A percentile compares a stretch with the other conserved stretches of the same genome.
Conservation (phyloP, 2,113 vertebrate species). For the Melanostigma gelatinosum region DNA sequence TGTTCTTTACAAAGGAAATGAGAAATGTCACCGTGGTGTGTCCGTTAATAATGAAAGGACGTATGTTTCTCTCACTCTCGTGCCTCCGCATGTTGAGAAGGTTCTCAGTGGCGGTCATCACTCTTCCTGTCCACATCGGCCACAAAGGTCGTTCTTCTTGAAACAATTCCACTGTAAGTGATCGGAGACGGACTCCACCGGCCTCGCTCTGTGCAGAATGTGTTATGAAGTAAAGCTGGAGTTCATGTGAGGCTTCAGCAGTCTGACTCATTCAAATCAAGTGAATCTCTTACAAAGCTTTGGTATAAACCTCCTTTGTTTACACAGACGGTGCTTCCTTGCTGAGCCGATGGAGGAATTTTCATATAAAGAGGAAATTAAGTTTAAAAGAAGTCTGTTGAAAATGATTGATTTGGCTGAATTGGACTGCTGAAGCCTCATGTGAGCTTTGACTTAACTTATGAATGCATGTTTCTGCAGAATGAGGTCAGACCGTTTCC, state of each 20-base stretch:
- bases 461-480: background rate
- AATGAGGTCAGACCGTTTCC: background rate
- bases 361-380: slow-evolving; percentile 13
- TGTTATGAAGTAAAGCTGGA: slow-evolving; percentile 9
- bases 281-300: background rate
- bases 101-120: background rate
- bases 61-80: background rate
- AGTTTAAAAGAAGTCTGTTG: background rate
- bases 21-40: background rate
- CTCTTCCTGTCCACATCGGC: background rate
- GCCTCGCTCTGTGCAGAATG: background rate
- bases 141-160: background rate
- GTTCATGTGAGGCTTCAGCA: slow-evolving; percentile 4
- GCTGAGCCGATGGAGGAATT: background rate
- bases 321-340: background rate
- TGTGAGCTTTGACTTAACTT: background rate
- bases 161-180: slow-evolving; percentile 2
- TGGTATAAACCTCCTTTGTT: background rate
- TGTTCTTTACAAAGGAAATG: background rate
- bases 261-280: background rate
- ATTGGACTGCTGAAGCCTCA: background rate
- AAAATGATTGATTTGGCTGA: background rate
- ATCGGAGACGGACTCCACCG: background rate
- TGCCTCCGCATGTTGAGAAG: background rate
- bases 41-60: background rate